A percentile compares a stretch with the other conserved stretches of the same genome.
Evolutionary conservation across 1,140 invertebrate genomes (phyloP).

Genomic region (Papilio polyxenes): DNA sequence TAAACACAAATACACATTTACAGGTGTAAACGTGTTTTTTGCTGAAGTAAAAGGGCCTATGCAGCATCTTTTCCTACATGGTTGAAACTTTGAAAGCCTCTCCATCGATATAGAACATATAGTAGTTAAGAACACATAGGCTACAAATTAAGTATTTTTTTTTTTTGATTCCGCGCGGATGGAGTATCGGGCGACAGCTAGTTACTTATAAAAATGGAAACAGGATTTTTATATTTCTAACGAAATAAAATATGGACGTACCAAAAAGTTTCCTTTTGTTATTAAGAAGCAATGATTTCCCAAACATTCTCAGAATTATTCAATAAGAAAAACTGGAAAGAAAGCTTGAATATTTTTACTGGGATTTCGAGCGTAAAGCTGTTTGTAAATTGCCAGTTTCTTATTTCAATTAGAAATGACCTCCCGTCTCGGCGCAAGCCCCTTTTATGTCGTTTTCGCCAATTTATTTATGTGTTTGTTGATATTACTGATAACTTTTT

Average conservation of each 20-base stretch:
- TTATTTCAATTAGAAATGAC: conserved; percentile 28
- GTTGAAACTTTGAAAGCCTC: too few species aligned
- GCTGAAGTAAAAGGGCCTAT: too few species aligned
- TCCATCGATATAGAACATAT: too few species aligned
- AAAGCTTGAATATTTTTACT: conserved; percentile 3
- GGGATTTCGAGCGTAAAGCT: conserved; percentile 11
- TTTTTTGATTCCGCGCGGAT: too few species aligned
- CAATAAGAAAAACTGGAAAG: conserved; percentile 3
- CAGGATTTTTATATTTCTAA: not conserved
- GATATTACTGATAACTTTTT: conserved; percentile 18
- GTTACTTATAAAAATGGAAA: not conserved
- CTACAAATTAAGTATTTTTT: too few species aligned
- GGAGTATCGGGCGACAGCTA: not conserved
- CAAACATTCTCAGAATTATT: conserved; percentile 27
- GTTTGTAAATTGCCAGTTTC: conserved; percentile 20
- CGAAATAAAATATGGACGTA: not conserved
- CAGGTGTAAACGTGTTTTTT: too few species aligned
- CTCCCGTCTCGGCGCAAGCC: not conserved
- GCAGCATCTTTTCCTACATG: too few species aligned
- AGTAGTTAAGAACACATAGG: too few species aligned
- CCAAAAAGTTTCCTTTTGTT: not conserved
- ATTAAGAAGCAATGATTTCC: not conserved
- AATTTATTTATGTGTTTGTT: conserved; percentile 23
- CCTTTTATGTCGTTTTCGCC: conserved; percentile 18
- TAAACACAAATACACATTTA: too few species aligned